Base-by-base conservation (phyloP, 2,888 invertebrate genomes). In the Acheta domesticus region DNA sequence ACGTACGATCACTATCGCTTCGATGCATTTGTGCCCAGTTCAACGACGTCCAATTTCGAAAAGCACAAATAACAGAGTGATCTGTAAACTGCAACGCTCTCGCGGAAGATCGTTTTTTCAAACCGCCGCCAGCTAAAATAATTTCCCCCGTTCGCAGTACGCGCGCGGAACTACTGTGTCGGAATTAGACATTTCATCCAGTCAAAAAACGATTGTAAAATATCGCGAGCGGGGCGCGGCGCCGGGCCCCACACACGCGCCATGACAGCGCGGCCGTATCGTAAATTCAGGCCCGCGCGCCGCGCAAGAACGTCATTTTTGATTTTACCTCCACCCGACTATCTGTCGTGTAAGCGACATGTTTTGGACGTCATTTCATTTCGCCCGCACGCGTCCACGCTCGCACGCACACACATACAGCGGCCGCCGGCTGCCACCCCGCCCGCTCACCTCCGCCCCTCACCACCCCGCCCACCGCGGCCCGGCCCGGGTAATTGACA, bases 141-240 rank as follows among this genome's bases (percentile, higher is more conserved):
- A 19, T 14, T 62, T 62, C 62, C 14, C 23, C 14, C 62, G 62
- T 62, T 62, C n/a, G 16, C 14, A 19, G 62, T 1, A 12, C 16
- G n/a, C 62, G 14, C 62, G n/a, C n/a, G 62, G n/a, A 62, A 62
- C 62, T 62, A n/a, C 62, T 62, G 16, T 62, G 14, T n/a, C n/a
- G 62, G 62, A 62, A 62, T 62, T 62, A 62, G 62, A 62, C 62
- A 62, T 62, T 62, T 62, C 62, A 14, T 62, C 16, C 62, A n/a
- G 62, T 62, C 62, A 11, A 12, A 62, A 62, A 62, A 4, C 62
- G n/a, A 19, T 62, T n/a, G 36, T 36, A 36, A 36, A 36, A 36
- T 36, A 36, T 36, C 36, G 36, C 36, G 36, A 36, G 36, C 36
- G 36, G 36, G 36, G 8, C 36, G 36, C 8, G 36, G 23, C 2